Base-by-base conservation (phyloP, 2,113 vertebrate species). In the Agapornis roseicollis region DNA sequence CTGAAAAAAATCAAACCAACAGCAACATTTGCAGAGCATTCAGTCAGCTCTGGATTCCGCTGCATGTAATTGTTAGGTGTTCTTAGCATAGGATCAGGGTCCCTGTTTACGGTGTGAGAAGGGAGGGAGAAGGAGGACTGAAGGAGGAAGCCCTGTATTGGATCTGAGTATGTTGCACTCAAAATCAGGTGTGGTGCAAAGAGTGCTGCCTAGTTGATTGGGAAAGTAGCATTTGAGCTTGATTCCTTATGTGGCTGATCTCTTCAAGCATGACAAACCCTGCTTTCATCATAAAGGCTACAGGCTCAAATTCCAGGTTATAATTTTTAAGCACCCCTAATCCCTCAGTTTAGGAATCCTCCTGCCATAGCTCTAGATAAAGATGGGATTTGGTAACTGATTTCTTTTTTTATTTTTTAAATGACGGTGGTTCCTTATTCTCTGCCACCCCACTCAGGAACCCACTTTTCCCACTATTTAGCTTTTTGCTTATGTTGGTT, bases 151-250 rank as follows among this genome's bases (percentile, higher is more conserved):
- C 52, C 49, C 17, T 49, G 33, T 49, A 37, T 88, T 80, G 71
- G 61, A 49, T 46, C 77, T 42, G 74, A 50, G 27, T 42, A 79
- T 0, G 0, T 29, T 24, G 58, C 44, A 29, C 17, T 77, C 18
- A 20, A 42, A 74, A 61, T 69, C 70, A 85, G 71, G 23, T 37
- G 61, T 19, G 11, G 61, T 76, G 56, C 35, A 74, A 78, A 60
- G 12, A 42, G 27, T 61, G 41, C 10, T 2, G 2, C 39, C 41
- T 46, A 5, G 80, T 66, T 0, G 0, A 44, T 5, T 17, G 28
- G 52, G 13, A 64, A 92, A 84, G 41, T 9, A 66, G 50, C 39
- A 65, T 78, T 44, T 55, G 35, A 90, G 33, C 65, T 80, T 24
- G 18, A 37, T 35, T 84, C 47, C 6, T 50, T 50, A 17, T 35